phyloP scores from a whole-genome alignment of 1,140 invertebrate species.

The Globodera ellingtonae region DNA sequence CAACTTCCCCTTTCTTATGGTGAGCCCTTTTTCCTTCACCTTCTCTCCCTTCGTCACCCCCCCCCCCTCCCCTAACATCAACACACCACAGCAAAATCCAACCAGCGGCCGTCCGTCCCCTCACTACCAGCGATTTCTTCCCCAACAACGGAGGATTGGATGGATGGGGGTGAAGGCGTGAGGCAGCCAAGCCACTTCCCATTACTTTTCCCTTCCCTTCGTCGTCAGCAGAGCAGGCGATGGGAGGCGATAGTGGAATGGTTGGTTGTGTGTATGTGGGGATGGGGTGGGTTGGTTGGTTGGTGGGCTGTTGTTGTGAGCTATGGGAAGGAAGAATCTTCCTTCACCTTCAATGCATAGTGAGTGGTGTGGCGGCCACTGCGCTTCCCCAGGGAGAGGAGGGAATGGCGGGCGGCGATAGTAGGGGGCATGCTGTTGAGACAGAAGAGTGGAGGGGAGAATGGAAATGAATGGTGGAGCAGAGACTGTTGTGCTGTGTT shows the following conservation, averaged over 20 bases:
- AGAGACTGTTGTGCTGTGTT: background rate
- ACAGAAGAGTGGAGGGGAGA: background rate
- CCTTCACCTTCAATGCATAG: background rate
- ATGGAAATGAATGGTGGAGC: background rate
- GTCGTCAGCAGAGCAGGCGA: background rate
- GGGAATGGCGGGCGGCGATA: background rate
- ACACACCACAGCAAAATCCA: background rate
- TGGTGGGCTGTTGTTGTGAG: conserved; percentile 1
- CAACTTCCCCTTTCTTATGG: background rate
- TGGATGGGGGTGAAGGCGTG: background rate
- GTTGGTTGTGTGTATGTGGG: background rate
- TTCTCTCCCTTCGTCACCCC: background rate
- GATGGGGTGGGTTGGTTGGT: background rate
- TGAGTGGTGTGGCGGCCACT: background rate
- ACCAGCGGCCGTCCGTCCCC: background rate
- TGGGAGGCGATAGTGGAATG: background rate
- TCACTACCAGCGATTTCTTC: background rate
- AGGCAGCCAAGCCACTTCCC: background rate
- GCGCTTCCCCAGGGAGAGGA: background rate
- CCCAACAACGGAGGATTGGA: background rate
- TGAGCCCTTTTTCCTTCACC: background rate
- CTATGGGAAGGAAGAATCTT: background rate
- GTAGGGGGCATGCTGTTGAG: background rate
- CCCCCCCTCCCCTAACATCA: background rate
- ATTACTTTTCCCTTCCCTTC: background rate